These are phyloP conservation scores for Brachyalestes nurse DNA, from an alignment of 2,797 vertebrate genomes.

Conservation along the genomic window DNA sequence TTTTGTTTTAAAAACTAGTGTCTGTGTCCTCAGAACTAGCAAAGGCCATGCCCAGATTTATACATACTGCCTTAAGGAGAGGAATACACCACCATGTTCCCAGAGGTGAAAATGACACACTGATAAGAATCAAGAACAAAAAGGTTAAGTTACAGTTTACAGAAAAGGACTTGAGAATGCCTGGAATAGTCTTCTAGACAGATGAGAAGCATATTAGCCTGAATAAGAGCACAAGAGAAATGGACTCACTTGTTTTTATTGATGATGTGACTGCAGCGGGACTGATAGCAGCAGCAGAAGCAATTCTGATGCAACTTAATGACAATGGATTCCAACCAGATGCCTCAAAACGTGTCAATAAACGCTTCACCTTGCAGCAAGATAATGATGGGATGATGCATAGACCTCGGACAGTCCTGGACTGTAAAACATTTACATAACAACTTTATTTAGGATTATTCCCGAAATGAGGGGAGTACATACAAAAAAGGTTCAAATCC, in stretches of 20 bases:
- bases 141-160: neutral
- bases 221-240: neutral
- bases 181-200: neutral
- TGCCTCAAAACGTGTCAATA: neutral
- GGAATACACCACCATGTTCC: neutral
- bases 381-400: neutral
- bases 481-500: too few species aligned
- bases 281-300: neutral
- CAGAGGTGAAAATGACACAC: neutral
- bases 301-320: neutral
- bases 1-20: too few species aligned
- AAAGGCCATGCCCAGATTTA: neutral
- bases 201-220: conserved; percentile 3
- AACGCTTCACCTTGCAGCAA: neutral
- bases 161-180: neutral
- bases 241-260: neutral
- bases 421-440: neutral
- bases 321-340: too few species aligned
- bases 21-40: too few species aligned
- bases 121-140: neutral
- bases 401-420: neutral
- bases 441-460: too few species aligned
- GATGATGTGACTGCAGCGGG: neutral
- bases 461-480: too few species aligned
- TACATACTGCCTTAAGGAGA: neutral